Percentiles rank a stretch among this genome's conserved stretches.
Conservation (phyloP, 2,113 vertebrate genomes). For the Asarcornis scutulata region DNA sequence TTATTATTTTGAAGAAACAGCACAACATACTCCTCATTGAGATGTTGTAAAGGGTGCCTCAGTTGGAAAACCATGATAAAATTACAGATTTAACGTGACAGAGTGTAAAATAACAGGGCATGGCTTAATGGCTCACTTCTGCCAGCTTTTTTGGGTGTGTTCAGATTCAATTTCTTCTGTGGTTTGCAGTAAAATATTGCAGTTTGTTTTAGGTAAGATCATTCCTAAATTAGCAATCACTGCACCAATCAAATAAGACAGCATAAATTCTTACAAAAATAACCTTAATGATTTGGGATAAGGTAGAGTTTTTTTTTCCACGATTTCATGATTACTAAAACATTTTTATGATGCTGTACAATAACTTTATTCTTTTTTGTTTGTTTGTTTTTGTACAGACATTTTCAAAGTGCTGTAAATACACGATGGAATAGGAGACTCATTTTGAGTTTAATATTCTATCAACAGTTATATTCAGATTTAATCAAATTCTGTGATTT, state of each 20-base stretch:
- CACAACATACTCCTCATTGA: not conserved
- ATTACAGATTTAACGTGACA: not conserved
- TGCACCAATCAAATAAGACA: not conserved
- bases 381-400: not conserved
- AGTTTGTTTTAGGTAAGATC: not conserved
- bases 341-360: not conserved
- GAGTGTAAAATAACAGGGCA: slow-evolving; percentile 12
- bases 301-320: not conserved
- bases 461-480: not conserved
- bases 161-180: slow-evolving; percentile 1
- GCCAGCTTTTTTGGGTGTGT: not conserved
- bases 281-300: not conserved
- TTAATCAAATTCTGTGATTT: slow-evolving; percentile 11
- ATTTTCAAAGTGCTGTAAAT: slow-evolving; percentile 17
- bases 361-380: slow-evolving; percentile 9
- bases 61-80: not conserved
- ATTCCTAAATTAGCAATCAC: not conserved
- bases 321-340: slow-evolving; percentile 13
- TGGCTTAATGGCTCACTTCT: not conserved
- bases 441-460: not conserved
- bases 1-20: not conserved
- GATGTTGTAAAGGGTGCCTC: not conserved
- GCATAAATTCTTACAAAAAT: not conserved
- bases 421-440: not conserved
- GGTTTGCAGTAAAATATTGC: not conserved